Conservation (phyloP, 2,113 vertebrate genomes). For the Myrmecobius fasciatus region DNA sequence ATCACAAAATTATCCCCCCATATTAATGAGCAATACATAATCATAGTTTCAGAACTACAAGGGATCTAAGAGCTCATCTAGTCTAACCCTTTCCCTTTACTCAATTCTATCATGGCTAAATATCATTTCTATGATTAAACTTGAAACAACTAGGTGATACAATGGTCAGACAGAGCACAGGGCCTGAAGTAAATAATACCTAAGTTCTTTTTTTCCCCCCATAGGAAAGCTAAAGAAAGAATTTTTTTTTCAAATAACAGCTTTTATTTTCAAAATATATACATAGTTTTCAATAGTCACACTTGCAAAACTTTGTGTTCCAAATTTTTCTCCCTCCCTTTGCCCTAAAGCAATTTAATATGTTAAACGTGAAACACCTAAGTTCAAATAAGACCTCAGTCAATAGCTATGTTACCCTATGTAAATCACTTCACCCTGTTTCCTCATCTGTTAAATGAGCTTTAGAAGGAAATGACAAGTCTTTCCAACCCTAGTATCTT, state of each 20-base stretch:
- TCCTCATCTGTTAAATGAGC: not conserved
- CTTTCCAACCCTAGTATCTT: not conserved
- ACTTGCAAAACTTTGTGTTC: too few species aligned
- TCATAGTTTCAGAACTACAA: not conserved
- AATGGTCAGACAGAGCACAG: not conserved
- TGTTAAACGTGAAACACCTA: not conserved
- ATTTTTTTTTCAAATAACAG: too few species aligned
- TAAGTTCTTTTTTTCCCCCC: not conserved
- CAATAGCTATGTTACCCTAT: not conserved
- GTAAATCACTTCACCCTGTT: not conserved
- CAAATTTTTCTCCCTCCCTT: too few species aligned
- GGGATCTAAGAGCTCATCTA: not conserved
- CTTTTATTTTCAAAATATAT: too few species aligned
- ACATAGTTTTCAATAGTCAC: too few species aligned
- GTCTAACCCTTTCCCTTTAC: not conserved
- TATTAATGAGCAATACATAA: not conserved
- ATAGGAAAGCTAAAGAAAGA: too few species aligned
- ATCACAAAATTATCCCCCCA: not conserved
- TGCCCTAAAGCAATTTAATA: too few species aligned
- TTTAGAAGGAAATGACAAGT: not conserved
- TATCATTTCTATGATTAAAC: not conserved
- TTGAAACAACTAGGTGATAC: not conserved
- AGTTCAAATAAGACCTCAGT: not conserved
- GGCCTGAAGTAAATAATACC: not conserved
- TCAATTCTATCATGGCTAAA: not conserved